Evolutionary conservation across 2,888 invertebrate genomes (phyloP), one percentile per base, ranked within the genome.

Genomic region (Pollenia griseotomentosa): DNA sequence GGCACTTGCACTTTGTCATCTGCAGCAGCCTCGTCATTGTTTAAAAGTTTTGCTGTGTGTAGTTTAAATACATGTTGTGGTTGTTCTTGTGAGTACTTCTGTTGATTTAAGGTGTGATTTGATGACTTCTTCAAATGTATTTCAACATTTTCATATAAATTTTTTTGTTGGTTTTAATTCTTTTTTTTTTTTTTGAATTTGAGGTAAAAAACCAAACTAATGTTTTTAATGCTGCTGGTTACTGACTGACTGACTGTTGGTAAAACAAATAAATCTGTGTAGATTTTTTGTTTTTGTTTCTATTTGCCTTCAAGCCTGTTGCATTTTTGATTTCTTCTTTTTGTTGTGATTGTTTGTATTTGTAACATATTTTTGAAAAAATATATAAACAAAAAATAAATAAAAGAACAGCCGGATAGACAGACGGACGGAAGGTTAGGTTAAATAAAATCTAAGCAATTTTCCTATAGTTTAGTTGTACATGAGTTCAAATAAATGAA

Each of bases 31-130:
- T 44, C 63, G 63, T 23, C 42, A 48, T 65, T 77, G 11, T 77
- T 75, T 75, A 51, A 8, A 40, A 16, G 59, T 74, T 82, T 48
- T 19, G 14, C 46, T 53, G 23, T 46, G 0, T 16, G 48, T 19
- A 9, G 42, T 33, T 33, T 1, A 33, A 33, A 33, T 33, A 33
- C 33, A 6, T 33, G 33, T 44, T 78, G 46, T 61, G 23, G 51
- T n/a, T 59, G 16, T 33, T 53, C 14, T 63, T 78, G 33, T 19
- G 12, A 48, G 23, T 57, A 16, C 48, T 2, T 44, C 19, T 80
- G 83, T 81, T 84, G 83, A 78, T 78, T 86, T 74, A 74, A 84
- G 86, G 86, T 87, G 86, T 87, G 86, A 87, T 87, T 87, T 87
- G 86, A 87, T 87, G 86, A 87, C 83, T 87, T 87, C 83, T 87